phyloP scores from a whole-genome alignment of 2,797 vertebrate genomes.

The Anguilla anguilla region DNA sequence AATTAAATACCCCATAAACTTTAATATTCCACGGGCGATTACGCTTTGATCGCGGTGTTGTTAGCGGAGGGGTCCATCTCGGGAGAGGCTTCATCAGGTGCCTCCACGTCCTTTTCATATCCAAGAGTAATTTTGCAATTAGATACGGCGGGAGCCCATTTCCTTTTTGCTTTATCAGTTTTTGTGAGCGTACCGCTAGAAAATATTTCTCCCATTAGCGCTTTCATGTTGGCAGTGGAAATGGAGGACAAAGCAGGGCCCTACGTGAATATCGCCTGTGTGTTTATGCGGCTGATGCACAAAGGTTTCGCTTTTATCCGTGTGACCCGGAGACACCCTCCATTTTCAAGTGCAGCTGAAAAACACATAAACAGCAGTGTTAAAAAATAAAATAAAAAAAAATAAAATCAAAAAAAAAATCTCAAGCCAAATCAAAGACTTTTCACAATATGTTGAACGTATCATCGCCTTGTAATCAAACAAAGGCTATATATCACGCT shows the following conservation, averaged over 20 bases:
- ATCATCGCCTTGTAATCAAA: background rate
- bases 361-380: background rate
- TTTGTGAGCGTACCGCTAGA: background rate
- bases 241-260: background rate
- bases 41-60: conserved; percentile 12
- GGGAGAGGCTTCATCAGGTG: conserved; percentile 12
- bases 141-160: conserved; percentile 7
- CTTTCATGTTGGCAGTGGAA: background rate
- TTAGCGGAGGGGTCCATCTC: conserved; percentile 14
- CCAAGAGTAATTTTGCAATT: conserved; percentile 19
- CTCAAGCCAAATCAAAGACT: background rate
- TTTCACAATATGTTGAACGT: background rate
- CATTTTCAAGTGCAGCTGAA: background rate
- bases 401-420: background rate
- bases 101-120: background rate
- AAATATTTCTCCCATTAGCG: conserved; percentile 3
- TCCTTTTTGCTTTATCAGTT: conserved; percentile 14
- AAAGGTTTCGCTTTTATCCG: background rate
- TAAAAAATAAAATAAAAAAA: background rate
- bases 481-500: background rate
- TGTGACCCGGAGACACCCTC: background rate
- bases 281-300: background rate
- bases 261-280: background rate
- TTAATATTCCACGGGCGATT: conserved; percentile 29
- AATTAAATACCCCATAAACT: conserved; percentile 28